A percentile compares a stretch with the other conserved stretches of the same genome.
These are phyloP conservation scores for Micromesistius poutassou DNA, from an alignment of 2,797 vertebrate genomes.

Conservation along the genomic window DNA sequence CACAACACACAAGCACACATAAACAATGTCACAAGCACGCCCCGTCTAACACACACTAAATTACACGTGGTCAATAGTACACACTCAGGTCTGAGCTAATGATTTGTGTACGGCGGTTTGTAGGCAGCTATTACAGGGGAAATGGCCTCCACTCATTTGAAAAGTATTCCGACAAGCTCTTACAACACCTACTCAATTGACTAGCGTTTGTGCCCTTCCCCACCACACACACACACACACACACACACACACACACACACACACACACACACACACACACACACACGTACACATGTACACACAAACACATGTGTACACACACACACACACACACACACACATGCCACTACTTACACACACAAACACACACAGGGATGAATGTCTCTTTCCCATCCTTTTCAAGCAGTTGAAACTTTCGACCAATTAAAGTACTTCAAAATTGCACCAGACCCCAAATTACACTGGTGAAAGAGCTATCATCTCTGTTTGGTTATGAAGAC, in stretches of 20 bases:
- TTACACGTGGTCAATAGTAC: not conserved
- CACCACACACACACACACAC: slow-evolving; percentile 19
- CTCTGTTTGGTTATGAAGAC: not conserved
- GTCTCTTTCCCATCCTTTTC: slow-evolving; percentile 34
- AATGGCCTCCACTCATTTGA: slow-evolving; percentile 60
- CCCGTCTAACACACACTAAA: not conserved
- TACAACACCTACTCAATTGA: slow-evolving; percentile 60
- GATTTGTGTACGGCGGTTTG: slow-evolving; percentile 19
- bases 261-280: no score
- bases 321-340: no score
- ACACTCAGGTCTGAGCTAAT: slow-evolving; percentile 5
- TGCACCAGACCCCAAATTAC: not conserved
- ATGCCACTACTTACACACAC: not conserved
- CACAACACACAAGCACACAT: slow-evolving; percentile 5
- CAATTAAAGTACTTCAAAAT: not conserved
- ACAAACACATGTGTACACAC: slow-evolving; percentile 14
- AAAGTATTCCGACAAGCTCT: slow-evolving; percentile 53
- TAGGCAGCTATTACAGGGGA: slow-evolving; percentile 51
- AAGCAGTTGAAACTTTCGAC: not conserved
- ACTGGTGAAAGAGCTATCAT: not conserved
- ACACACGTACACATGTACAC: not conserved
- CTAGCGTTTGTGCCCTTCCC: slow-evolving; percentile 46
- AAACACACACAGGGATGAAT: slow-evolving; percentile 41
- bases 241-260: no score
- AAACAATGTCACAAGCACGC: not conserved